These are phyloP conservation scores for Tetragonisca angustula DNA, from an alignment of 2,888 invertebrate genomes.

Conservation along the genomic window DNA sequence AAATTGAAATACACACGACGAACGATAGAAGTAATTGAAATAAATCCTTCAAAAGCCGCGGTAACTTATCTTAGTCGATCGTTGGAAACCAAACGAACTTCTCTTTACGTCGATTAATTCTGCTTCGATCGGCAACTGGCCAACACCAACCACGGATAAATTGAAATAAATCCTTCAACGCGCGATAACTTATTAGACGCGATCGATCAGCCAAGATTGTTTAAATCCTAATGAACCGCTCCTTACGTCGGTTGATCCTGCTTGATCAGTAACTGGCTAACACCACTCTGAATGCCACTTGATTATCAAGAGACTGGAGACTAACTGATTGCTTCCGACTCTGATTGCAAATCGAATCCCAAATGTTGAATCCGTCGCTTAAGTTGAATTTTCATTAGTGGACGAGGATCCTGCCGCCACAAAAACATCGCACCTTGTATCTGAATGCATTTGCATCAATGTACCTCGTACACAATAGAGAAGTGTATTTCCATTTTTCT, in stretches of 20 bases:
- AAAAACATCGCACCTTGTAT: background rate
- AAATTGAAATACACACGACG: background rate
- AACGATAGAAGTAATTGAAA: background rate
- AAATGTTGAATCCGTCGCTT: constrained; percentile 2
- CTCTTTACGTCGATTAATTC: constrained; percentile 4
- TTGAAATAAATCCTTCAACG: background rate
- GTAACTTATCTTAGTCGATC: background rate
- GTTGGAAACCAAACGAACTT: constrained; percentile 9
- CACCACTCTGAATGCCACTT: constrained; percentile 16
- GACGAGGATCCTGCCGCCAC: no score
- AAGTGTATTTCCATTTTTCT: no score
- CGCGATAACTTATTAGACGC: background rate
- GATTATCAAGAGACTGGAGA: constrained; percentile 14
- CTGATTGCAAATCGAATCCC: constrained; percentile 15
- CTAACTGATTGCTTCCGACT: constrained; percentile 24
- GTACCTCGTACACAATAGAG: no score
- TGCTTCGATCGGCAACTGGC: constrained; percentile 4
- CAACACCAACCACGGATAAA: background rate
- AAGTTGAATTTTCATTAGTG: background rate
- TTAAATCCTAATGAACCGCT: constrained; percentile 8
- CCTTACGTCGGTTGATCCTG: constrained; percentile 6
- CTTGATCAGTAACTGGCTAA: constrained; percentile 21
- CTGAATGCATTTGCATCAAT: background rate
- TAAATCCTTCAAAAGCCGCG: background rate
- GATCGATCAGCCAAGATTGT: background rate